phyloP scores from a whole-genome alignment of 2,888 invertebrate genomes.

The Dromius quadrimaculatus region DNA sequence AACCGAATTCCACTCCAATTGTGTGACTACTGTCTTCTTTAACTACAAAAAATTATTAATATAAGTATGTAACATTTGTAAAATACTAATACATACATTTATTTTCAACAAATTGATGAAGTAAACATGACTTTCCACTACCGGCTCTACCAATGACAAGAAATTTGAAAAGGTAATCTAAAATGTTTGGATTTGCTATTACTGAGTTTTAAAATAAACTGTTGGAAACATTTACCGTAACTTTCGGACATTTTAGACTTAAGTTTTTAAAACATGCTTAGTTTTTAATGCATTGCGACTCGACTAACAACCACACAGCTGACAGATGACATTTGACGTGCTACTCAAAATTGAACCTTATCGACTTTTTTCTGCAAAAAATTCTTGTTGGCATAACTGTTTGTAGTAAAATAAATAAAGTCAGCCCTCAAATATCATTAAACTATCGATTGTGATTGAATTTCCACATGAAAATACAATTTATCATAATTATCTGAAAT shows the following conservation, averaged over 20 bases:
- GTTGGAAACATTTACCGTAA: constrained; percentile 36
- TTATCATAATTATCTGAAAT: no score
- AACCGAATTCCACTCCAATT: constrained; percentile 90
- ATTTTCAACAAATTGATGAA: constrained; percentile 87
- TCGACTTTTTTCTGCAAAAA: neutral
- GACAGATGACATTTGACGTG: constrained; percentile 48
- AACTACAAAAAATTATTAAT: no score
- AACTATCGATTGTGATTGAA: no score
- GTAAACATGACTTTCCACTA: constrained; percentile 84
- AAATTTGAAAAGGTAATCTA: constrained; percentile 88
- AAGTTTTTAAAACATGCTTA: constrained; percentile 37
- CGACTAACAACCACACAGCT: constrained; percentile 42
- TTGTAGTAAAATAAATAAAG: no score
- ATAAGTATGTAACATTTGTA: neutral
- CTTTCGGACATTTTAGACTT: constrained; percentile 41
- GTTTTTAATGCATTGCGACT: constrained; percentile 26
- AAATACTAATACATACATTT: constrained; percentile 76
- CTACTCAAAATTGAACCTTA: constrained; percentile 19
- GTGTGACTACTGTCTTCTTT: constrained; percentile 88
- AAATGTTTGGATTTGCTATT: constrained; percentile 59
- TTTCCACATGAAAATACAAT: no score
- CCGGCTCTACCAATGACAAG: constrained; percentile 88
- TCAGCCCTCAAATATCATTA: no score
- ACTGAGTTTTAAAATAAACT: neutral
- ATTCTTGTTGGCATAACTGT: constrained; percentile 22